phyloP scores from a whole-genome alignment of 1,140 invertebrate species.

The Ruditapes philippinarum region DNA sequence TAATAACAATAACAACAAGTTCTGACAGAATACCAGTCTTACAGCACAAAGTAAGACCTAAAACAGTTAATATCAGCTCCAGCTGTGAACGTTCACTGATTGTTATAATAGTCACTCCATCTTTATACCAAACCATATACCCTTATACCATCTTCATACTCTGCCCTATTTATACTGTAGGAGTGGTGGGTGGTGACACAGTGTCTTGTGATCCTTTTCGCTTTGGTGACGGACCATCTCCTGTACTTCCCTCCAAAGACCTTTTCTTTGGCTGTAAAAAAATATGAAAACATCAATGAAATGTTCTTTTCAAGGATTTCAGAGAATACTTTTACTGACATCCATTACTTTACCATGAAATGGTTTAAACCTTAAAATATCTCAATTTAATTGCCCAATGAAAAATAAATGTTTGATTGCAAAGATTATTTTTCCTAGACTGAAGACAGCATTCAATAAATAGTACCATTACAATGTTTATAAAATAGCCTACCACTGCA shows the following conservation, averaged over 20 bases:
- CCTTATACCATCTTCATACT: not conserved
- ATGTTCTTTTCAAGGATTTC: not conserved
- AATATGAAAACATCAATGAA: not conserved
- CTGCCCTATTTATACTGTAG: constrained; percentile 37
- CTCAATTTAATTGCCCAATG: too few relatives aligned
- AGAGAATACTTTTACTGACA: not conserved
- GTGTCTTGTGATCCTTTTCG: constrained; percentile 70
- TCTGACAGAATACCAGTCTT: too few relatives aligned
- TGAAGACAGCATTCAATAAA: too few relatives aligned
- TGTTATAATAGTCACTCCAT: too few relatives aligned
- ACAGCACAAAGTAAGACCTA: too few relatives aligned
- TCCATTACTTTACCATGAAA: not conserved
- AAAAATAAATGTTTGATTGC: too few relatives aligned
- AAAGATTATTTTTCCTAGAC: too few relatives aligned
- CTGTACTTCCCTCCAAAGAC: constrained; percentile 47
- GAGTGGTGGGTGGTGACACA: constrained; percentile 68
- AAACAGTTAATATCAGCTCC: too few relatives aligned
- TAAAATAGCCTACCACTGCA: constrained; percentile 64
- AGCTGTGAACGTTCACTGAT: too few relatives aligned
- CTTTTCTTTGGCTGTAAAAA: constrained; percentile 69
- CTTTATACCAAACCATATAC: too few relatives aligned
- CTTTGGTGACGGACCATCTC: constrained; percentile 61
- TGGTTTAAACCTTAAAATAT: not conserved
- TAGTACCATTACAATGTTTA: too few relatives aligned
- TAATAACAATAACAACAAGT: too few relatives aligned